Percentiles rank a stretch among this genome's conserved stretches.
Conservation (phyloP, 2,888 invertebrate species). For the Ceratothoa steindachneri region DNA sequence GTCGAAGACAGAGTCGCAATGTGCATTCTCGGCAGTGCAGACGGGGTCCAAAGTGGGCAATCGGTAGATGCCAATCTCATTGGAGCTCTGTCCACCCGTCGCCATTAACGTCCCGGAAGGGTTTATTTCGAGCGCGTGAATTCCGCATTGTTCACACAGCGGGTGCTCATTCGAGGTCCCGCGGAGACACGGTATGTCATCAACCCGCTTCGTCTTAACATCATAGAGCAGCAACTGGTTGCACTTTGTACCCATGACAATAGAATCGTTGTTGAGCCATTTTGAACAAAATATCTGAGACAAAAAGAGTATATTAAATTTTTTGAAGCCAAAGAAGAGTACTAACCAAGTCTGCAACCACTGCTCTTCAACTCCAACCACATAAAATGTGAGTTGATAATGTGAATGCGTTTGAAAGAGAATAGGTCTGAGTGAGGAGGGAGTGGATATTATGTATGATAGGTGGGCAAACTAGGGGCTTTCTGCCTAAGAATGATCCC, state of each 20-base stretch:
- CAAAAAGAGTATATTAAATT: too few species aligned
- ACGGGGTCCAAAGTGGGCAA: slow-evolving; percentile 84
- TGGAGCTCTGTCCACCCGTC: slow-evolving; percentile 85
- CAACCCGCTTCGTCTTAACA: slow-evolving; percentile 76
- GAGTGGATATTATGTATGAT: too few species aligned
- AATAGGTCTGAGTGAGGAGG: too few species aligned
- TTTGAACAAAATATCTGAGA: slow-evolving; percentile 76
- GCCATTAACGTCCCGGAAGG: slow-evolving; percentile 81
- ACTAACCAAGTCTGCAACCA: too few species aligned
- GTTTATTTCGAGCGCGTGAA: slow-evolving; percentile 90
- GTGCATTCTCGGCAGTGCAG: slow-evolving; percentile 84
- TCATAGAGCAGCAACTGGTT: slow-evolving; percentile 95
- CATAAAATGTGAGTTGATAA: too few species aligned
- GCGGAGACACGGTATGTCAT: slow-evolving; percentile 77
- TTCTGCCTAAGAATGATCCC: too few species aligned
- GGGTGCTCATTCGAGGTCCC: slow-evolving; percentile 56
- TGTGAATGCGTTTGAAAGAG: too few species aligned
- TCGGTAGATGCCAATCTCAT: slow-evolving; percentile 83
- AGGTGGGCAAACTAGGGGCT: too few species aligned
- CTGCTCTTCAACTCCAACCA: too few species aligned
- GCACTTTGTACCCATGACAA: slow-evolving; percentile 94
- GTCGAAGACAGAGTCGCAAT: slow-evolving; percentile 87
- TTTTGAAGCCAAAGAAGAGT: too few species aligned
- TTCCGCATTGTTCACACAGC: slow-evolving; percentile 69
- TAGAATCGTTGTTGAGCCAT: slow-evolving; percentile 90